Percentiles rank a stretch among this genome's conserved stretches.
Evolutionary conservation across 2,113 vertebrate species (phyloP).

Genomic region (Leiothrix lutea): DNA sequence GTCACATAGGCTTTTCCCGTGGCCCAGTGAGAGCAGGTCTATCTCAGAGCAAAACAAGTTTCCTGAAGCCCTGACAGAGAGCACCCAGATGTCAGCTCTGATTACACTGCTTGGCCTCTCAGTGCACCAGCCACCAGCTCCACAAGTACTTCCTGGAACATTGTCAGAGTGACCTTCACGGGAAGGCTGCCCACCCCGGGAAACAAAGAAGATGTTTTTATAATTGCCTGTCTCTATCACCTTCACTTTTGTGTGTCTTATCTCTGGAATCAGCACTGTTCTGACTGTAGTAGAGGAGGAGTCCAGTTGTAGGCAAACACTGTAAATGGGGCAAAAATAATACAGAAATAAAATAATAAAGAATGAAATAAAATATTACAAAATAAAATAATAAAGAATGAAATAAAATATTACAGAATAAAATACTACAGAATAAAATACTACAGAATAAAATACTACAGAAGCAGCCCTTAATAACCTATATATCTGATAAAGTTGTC

Average conservation of each 20-base stretch:
- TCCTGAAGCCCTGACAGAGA: conserved; percentile 26
- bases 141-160: conserved; percentile 28
- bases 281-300: not conserved
- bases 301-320: not conserved
- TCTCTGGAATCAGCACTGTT: not conserved
- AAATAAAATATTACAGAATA: too few relatives aligned
- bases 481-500: not conserved
- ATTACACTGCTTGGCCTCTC: not conserved
- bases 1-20: conserved; percentile 34
- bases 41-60: conserved; percentile 25
- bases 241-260: not conserved
- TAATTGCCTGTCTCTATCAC: not conserved
- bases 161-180: conserved; percentile 18
- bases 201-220: conserved; percentile 43
- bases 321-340: not conserved
- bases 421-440: not conserved
- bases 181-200: not conserved
- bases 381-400: not conserved
- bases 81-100: conserved; percentile 48
- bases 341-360: not conserved
- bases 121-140: not conserved
- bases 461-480: not conserved
- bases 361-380: not conserved
- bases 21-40: conserved; percentile 34
- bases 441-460: not conserved